These are phyloP conservation scores for Dryobotodes eremita DNA, from an alignment of 2,888 invertebrate species.

Conservation along the genomic window DNA sequence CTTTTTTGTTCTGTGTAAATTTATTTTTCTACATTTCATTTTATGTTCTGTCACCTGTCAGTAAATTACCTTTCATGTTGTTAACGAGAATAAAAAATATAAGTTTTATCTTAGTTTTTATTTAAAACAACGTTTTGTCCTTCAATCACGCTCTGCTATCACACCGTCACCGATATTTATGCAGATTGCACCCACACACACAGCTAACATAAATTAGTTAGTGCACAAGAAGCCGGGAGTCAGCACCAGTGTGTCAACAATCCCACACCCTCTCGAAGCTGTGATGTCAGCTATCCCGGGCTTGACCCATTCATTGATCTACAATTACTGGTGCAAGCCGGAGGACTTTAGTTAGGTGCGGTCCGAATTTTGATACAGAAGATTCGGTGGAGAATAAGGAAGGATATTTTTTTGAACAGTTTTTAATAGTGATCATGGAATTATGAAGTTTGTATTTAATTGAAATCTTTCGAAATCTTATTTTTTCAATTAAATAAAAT, in stretches of 20 bases:
- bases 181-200: conserved; percentile 53
- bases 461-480: not conserved
- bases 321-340: conserved; percentile 77
- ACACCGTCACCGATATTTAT: conserved; percentile 29
- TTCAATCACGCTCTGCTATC: too few relatives aligned
- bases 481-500: not conserved
- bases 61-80: too few relatives aligned
- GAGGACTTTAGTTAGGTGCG: conserved; percentile 59
- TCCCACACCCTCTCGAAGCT: conserved; percentile 57
- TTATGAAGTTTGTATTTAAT: not conserved
- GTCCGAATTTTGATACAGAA: conserved; percentile 51
- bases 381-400: not conserved
- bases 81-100: too few relatives aligned
- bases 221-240: conserved; percentile 66
- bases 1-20: too few relatives aligned
- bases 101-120: too few relatives aligned
- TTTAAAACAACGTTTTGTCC: too few relatives aligned
- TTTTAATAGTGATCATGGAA: not conserved
- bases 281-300: conserved; percentile 77
- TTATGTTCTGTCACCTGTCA: too few relatives aligned
- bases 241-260: conserved; percentile 75
- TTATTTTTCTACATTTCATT: too few relatives aligned
- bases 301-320: conserved; percentile 77
- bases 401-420: not conserved
- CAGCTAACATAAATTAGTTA: conserved; percentile 59